Conservation (phyloP, 2,888 invertebrate genomes). For the Calameuta pallipes region DNA sequence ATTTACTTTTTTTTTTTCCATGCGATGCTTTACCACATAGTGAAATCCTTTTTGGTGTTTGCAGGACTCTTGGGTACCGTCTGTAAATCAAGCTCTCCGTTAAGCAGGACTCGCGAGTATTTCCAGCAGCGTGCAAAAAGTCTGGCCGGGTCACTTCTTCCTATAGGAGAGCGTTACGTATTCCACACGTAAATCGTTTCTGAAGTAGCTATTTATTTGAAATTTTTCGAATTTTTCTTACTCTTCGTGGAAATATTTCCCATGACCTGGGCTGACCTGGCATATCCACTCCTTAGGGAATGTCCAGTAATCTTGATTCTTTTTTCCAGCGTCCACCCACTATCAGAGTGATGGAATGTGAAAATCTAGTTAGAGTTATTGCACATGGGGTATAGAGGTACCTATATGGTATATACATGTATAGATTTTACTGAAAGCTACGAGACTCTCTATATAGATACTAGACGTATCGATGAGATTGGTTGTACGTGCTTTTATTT, state of each 20-base stretch:
- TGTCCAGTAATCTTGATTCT: neutral
- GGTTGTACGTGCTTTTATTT: neutral
- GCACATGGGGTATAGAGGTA: neutral
- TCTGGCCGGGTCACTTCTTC: neutral
- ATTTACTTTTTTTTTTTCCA: neutral
- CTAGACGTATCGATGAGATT: neutral
- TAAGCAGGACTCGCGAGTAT: neutral
- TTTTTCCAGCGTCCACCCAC: neutral
- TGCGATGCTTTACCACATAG: neutral
- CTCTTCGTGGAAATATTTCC: neutral
- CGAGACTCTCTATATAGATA: neutral
- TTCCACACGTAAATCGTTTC: neutral
- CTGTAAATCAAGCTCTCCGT: neutral
- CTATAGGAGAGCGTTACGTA: neutral
- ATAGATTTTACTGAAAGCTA: neutral
- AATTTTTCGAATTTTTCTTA: neutral
- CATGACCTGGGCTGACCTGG: neutral
- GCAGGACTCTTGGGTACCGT: neutral
- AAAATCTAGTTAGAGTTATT: neutral
- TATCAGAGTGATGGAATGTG: neutral
- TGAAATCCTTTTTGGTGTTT: neutral
- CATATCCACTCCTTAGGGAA: neutral
- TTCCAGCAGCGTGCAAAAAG: neutral
- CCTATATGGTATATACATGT: neutral
- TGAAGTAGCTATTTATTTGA: neutral